Percentiles rank a stretch among this genome's conserved stretches.
phyloP scores from a whole-genome alignment of 2,888 invertebrate species.

The Petrolisthes cinctipes region DNA sequence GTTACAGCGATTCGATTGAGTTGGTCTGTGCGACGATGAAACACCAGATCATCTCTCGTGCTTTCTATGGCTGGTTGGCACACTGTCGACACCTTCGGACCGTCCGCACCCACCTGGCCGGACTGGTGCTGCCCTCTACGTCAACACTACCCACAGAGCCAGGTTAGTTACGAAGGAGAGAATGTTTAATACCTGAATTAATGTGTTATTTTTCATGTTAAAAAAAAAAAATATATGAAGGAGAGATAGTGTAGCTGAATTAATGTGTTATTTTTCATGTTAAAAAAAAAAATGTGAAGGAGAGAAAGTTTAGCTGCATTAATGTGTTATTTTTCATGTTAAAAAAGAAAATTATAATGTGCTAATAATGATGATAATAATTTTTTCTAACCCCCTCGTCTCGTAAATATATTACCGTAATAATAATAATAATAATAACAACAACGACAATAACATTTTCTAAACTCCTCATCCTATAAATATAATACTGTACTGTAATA shows the following conservation, averaged over 20 bases:
- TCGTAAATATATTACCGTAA: no score
- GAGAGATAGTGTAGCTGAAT: not conserved
- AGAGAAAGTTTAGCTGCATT: not conserved
- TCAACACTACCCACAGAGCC: constrained; percentile 40
- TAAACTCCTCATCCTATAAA: no score
- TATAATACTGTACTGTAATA: not conserved
- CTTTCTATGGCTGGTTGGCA: constrained; percentile 96
- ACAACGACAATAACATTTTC: no score
- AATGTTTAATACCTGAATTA: not conserved
- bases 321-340: no score
- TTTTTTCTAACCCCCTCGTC: no score
- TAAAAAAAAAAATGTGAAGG: not conserved
- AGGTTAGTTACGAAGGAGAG: constrained; percentile 21
- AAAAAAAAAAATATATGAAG: no score
- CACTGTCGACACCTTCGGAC: constrained; percentile 93
- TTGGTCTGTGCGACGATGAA: constrained; percentile 95
- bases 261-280: no score
- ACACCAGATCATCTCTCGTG: constrained; percentile 92
- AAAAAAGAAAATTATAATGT: no score
- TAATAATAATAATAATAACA: no score
- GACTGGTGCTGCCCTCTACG: constrained; percentile 76
- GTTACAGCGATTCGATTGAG: constrained; percentile 70
- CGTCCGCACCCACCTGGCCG: constrained; percentile 90
- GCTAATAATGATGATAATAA: no score
- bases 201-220: no score